Percentiles rank a stretch among this genome's conserved stretches.
Conservation (phyloP, 2,888 invertebrate genomes). For the Drosophila cognata region DNA sequence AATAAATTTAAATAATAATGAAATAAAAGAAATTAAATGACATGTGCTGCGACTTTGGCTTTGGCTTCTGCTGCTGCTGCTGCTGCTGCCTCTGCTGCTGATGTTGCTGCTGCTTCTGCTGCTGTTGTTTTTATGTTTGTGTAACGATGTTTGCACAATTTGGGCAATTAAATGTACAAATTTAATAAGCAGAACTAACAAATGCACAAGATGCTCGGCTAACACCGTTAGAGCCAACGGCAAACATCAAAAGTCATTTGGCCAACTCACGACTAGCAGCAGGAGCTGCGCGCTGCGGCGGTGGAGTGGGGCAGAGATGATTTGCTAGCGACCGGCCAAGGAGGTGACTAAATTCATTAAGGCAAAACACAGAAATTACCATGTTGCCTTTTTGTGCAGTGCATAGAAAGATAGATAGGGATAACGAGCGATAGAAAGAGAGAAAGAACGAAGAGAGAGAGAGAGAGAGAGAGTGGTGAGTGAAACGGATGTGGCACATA, state of each 20-base stretch:
- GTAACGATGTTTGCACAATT: slow-evolving; percentile 31
- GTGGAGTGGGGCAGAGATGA: neutral
- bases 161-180: slow-evolving; percentile 67
- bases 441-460: neutral
- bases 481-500: slow-evolving; percentile 42
- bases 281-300: neutral
- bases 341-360: slow-evolving; percentile 61
- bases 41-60: slow-evolving; percentile 32
- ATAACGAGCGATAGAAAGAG: neutral
- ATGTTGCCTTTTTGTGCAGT: slow-evolving; percentile 42
- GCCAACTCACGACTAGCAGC: neutral
- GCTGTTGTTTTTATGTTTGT: slow-evolving; percentile 6
- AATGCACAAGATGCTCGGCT: slow-evolving; percentile 5
- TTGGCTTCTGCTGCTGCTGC: neutral
- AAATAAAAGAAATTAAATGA: slow-evolving; percentile 24
- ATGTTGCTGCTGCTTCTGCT: neutral
- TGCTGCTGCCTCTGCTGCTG: slow-evolving; percentile 20
- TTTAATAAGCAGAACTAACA: slow-evolving; percentile 58
- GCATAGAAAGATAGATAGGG: neutral
- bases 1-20: neutral
- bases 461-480: neutral
- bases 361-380: slow-evolving; percentile 64
- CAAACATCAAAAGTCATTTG: slow-evolving; percentile 47
- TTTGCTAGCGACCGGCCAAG: slow-evolving; percentile 9
- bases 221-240: slow-evolving; percentile 21